Evolutionary conservation across 2,113 vertebrate species (phyloP).

Genomic region (Sterrhoptilus dennistouni): DNA sequence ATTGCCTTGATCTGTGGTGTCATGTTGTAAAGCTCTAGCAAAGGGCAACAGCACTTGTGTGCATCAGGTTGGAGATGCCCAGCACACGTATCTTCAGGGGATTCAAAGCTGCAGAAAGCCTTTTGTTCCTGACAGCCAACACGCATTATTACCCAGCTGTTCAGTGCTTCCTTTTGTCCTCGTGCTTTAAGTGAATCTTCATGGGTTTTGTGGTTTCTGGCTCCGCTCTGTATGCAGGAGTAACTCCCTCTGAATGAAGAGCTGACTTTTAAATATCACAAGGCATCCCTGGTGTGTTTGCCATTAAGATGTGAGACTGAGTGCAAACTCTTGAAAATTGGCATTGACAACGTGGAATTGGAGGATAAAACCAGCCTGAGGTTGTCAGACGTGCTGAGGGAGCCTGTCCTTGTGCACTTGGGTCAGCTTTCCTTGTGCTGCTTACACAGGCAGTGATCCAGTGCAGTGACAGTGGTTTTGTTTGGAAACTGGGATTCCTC

Average conservation of each 20-base stretch:
- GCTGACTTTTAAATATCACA: neutral
- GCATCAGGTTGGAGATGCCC: neutral
- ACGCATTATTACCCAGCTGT: neutral
- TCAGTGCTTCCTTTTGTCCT: slow-evolving; percentile 26
- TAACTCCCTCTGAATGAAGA: neutral
- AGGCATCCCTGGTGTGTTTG: neutral
- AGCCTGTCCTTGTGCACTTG: neutral
- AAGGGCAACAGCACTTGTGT: rapidly evolving
- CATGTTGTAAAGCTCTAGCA: neutral
- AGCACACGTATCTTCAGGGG: rapidly evolving
- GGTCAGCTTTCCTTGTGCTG: neutral
- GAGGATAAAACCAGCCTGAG: neutral
- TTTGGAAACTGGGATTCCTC: neutral
- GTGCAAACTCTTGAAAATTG: neutral
- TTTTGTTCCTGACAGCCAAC: neutral
- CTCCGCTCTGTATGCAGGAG: neutral
- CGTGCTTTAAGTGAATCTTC: neutral
- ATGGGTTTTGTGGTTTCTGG: neutral
- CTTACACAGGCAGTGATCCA: rapidly evolving
- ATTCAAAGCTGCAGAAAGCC: neutral
- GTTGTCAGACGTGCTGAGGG: neutral
- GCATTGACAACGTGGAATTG: rapidly evolving
- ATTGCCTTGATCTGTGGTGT: neutral
- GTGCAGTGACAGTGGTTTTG: neutral
- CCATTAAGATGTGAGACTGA: neutral